Evolutionary conservation across 2,797 vertebrate genomes (phyloP), one percentile per base, ranked within the genome.

Genomic region (Phoebastria nigripes): DNA sequence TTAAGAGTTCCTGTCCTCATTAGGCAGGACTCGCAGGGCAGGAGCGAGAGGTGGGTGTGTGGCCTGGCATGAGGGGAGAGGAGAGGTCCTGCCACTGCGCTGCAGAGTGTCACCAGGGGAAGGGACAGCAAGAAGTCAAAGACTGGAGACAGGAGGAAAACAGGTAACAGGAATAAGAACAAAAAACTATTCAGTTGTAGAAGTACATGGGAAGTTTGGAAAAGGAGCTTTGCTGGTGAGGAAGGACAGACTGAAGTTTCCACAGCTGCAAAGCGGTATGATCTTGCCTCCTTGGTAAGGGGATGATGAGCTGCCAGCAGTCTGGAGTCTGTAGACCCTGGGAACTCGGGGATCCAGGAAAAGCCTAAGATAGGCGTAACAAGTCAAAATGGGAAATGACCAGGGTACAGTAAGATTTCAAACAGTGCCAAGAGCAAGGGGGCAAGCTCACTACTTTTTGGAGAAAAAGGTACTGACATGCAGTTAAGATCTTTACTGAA

Each of bases 1-100:
- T 5, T 5, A n/a, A 52, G 63, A 76, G 39, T 51, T 73, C 33
- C 62, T 26, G 46, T 8, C 49, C 37, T 55, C 0, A 0, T 39
- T 5, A 28, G 14, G 46, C 21, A 65, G 66, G 47, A 47, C 33
- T 20, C 56, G 39, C 56, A 78, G 47, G 61, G 52, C 70, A 73
- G 72, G 49, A 12, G 20, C 2, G 35, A 84, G 72, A 58, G 44
- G 19, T 37, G 16, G 12, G 46, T 9, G 26, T 4, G 11, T 9
- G 46, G 70, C 31, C 46, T 42, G 46, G 37, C 47, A 52, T 41
- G 18, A 7, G 26, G 31, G n/a, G 37, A 37, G 44, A 12, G 49
- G 26, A 90, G 42, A 79, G 35, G 12, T 52, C 56, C 67, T 80
- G 76, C 15, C 67, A 13, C 78, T 47, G 31, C 2, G 2, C 28